Conservation (phyloP, 2,113 vertebrate species). For the Rhinichthys klamathensis region DNA sequence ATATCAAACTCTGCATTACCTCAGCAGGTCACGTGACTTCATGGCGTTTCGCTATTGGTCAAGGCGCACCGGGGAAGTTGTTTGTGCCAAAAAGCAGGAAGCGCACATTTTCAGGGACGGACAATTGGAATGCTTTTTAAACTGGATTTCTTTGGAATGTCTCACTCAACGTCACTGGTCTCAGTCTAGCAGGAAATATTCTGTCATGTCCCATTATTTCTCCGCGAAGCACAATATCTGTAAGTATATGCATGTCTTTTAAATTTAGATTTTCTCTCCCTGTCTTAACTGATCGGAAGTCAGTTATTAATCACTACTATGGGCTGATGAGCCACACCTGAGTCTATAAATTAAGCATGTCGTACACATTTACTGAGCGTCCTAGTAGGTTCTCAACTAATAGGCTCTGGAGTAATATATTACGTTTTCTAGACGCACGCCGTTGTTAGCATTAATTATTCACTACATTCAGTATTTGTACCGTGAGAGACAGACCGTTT, state of each 20-base stretch:
- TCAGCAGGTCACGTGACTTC: conserved; percentile 65
- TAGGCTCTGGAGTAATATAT: too few relatives aligned
- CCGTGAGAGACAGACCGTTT: not conserved
- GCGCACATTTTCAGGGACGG: conserved; percentile 36
- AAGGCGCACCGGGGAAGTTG: conserved; percentile 55
- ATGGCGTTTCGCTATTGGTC: conserved; percentile 60
- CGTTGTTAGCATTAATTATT: not conserved
- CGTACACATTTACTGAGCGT: not conserved
- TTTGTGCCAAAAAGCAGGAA: conserved; percentile 70
- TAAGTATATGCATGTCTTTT: conserved; percentile 64
- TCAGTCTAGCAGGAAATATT: not conserved
- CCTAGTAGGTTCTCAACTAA: not conserved
- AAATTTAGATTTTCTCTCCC: not conserved
- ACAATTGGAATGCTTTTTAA: not conserved
- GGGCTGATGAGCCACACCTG: not conserved
- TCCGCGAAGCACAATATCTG: conserved; percentile 7
- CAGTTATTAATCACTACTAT: not conserved
- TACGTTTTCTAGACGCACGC: not conserved
- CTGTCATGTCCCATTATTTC: not conserved
- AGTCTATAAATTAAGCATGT: not conserved
- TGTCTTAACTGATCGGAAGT: not conserved
- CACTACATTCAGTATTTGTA: not conserved
- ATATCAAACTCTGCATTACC: conserved; percentile 30
- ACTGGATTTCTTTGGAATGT: not conserved
- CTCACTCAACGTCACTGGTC: not conserved